Evolutionary conservation across 2,888 invertebrate genomes (phyloP), one percentile per base, ranked within the genome.

Genomic region (Camptogramma bilineatum): DNA sequence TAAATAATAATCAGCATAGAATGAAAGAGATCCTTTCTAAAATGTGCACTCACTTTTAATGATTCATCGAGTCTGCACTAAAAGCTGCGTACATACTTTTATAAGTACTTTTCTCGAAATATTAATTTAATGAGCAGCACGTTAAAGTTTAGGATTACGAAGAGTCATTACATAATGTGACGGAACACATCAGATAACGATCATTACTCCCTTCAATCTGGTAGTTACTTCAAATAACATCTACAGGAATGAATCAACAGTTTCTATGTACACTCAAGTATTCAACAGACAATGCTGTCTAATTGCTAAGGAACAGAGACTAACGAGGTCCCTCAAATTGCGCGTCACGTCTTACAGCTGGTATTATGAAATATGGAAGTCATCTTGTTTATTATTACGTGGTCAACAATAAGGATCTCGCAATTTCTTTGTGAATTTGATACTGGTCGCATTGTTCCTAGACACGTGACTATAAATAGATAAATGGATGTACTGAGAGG

Each of bases 201-300:
- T 52, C 52, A 46, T 50, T 46, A 53, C 57, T 55, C 47, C 53
- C 50, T 59, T 34, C 44, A 44, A 52, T 70, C 68, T 73, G 44
- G 57, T 52, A 64, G 58, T 57, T 72, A 71, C 71, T 67, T 72
- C 73, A 72, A 73, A 61, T 56, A 72, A 73, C 70, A 69, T 69
- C 79, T 77, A 77, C 70, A 70, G 73, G 73, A 76, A 78, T 85
- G 85, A 85, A 79, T 80, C 68, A 76, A 70, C 76, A 73, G 69
- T 82, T 83, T 80, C 60, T 69, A 65, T 74, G 73, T 77, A 75
- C 76, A 67, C 72, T 73, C 69, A 74, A 75, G 77, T 80, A 78
- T 78, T 81, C 78, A 78, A 80, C 76, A 84, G 73, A 87, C 83
- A 87, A 86, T 82, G 77, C 75, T 70, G 69, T 71, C 79, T 85